Conservation (phyloP, 37 sponge, comb jelly and placozoan genomes). For the Diacarnus erythraeanus region DNA sequence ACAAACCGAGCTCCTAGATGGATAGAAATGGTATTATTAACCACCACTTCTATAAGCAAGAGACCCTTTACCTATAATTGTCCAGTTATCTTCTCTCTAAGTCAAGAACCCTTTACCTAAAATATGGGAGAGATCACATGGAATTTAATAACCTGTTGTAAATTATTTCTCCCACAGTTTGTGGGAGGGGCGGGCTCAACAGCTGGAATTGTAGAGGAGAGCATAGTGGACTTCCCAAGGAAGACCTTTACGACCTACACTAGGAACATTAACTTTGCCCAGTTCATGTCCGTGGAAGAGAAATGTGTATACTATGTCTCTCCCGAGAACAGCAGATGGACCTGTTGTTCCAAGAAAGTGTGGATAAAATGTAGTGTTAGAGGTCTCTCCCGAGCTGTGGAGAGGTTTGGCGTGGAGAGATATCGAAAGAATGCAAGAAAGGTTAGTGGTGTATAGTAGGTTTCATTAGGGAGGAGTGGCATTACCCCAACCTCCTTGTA, state of each 20-base stretch:
- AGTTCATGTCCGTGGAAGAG: conserved; percentile 73
- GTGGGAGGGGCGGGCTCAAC: conserved; percentile 26
- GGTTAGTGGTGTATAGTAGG: conserved; percentile 31
- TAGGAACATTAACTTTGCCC: conserved; percentile 69
- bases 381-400: conserved; percentile 74
- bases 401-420: conserved; percentile 69
- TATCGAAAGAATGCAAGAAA: conserved; percentile 74
- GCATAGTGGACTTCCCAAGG: conserved; percentile 57
- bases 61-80: too few species aligned
- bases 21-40: conserved; percentile 61
- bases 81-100: too few species aligned
- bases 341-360: conserved; percentile 66
- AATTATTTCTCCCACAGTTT: too few species aligned
- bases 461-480: too few species aligned
- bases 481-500: too few species aligned
- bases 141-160: too few species aligned
- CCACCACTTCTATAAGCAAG: too few species aligned
- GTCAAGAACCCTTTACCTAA: too few species aligned
- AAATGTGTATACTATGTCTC: conserved; percentile 62
- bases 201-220: conserved; percentile 76
- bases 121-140: too few species aligned
- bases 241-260: conserved; percentile 80
- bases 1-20: conserved; percentile 68
- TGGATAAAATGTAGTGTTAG: conserved; percentile 75
- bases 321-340: conserved; percentile 73